Evolutionary conservation across 2,888 invertebrate genomes (phyloP).

Genomic region (Pachliopta kotzebuea): DNA sequence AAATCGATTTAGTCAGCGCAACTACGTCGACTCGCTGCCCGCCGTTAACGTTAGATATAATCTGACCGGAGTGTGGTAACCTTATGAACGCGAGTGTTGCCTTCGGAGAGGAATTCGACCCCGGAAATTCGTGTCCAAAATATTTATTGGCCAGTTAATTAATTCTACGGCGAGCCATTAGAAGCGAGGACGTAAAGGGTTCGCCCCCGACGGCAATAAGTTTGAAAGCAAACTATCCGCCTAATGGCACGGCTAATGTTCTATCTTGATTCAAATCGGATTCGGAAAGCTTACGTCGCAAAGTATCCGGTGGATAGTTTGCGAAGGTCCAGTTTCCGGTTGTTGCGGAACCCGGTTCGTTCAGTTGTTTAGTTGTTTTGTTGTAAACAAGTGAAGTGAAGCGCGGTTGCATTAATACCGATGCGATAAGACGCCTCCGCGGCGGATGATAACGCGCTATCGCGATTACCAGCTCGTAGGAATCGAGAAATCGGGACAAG

Average conservation of each 20-base stretch:
- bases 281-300: no score
- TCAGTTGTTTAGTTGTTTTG: no score
- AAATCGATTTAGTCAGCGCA: background rate
- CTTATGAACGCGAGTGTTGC: conserved; percentile 24
- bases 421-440: conserved; percentile 63
- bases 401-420: conserved; percentile 62
- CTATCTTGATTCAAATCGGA: background rate
- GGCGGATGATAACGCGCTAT: conserved; percentile 57
- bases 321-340: no score
- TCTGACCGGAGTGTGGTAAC: conserved; percentile 22
- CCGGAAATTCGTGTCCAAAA: conserved; percentile 25
- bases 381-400: no score
- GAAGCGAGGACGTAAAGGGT: conserved; percentile 24
- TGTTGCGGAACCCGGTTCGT: no score
- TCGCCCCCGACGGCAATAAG: background rate
- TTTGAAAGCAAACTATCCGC: background rate
- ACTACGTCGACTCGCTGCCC: background rate
- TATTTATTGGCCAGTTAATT: conserved; percentile 21
- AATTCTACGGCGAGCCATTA: conserved; percentile 22
- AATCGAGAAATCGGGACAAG: conserved; percentile 77
- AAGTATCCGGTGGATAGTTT: no score
- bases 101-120: conserved; percentile 29
- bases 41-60: conserved; percentile 11
- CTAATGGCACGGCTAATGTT: background rate
- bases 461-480: conserved; percentile 69